Evolutionary conservation across 23 tunicate genomes (phyloP), one percentile per base, ranked within the genome.

Genomic region (Halocynthia aurantium): DNA sequence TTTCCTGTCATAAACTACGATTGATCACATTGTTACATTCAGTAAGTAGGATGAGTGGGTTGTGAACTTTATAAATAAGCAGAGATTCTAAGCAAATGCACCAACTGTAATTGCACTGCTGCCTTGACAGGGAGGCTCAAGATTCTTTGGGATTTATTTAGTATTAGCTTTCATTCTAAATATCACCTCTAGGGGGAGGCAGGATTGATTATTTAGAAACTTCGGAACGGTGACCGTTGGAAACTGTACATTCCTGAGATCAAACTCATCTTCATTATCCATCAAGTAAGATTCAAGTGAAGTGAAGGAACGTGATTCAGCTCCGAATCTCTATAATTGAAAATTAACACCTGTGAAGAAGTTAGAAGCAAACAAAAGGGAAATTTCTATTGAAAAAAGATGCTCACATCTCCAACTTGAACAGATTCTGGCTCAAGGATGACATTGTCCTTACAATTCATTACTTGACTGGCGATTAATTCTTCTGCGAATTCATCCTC

Each of bases 341-440:
- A 40, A 72, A 51, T 40, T 72, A 20, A 40, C 20, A 0, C 31
- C 72, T 19, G 40, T 18, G 20, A 11, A 67, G 2, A n/a, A 67
- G 0, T 11, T 15, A 17, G 22, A 22, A 22, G 4, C 2, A 0
- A n/a, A 11, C 4, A n/a, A 1, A 13, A 58, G 4, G 4, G n/a
- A 58, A 58, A 13, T 58, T 58, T n/a, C 17, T 58, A 2, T 58
- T 58, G 2, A 58, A 5, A 67, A 20, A 67, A 20, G 12, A 67
- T 12, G 13, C 66, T 74, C 56, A 74, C 78, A 62, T 54, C 8
- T 5, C 67, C 78, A 54, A 54, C 21, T 0, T 54, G 55, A 18
- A 74, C 67, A 10, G 78, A 74, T 56, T 74, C 78, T 53, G 78
- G 78, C 13, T 74, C 78, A 52, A 74, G 56, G 18, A 52, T 15